Evolutionary conservation across 2,797 vertebrate species (phyloP).

Genomic region (Tokudaia muenninki): DNA sequence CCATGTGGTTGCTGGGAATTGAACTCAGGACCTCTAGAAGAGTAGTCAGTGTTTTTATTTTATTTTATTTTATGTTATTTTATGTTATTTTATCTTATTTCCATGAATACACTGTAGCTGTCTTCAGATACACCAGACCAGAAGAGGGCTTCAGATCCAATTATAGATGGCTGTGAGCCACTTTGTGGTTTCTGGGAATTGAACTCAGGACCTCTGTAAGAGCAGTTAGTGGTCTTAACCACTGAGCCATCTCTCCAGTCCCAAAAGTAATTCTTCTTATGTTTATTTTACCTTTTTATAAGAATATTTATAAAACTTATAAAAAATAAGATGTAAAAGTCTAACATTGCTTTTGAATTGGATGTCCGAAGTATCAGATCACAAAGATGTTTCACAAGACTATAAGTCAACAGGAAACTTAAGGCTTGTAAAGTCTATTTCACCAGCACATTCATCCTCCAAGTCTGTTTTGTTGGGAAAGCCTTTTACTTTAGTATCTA

Average conservation of each 20-base stretch:
- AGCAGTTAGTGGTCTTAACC: too few species aligned
- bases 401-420: neutral
- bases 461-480: slow-evolving; percentile 16
- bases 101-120: too few species aligned
- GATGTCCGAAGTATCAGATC: neutral
- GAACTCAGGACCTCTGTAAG: too few species aligned
- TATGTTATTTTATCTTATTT: too few species aligned
- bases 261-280: slow-evolving; percentile 8
- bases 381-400: slow-evolving; percentile 15
- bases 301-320: slow-evolving; percentile 27
- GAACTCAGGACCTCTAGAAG: too few species aligned
- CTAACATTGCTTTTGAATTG: neutral
- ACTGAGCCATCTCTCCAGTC: neutral
- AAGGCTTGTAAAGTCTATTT: neutral
- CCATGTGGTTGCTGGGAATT: too few species aligned
- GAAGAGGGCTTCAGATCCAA: too few species aligned
- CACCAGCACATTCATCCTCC: neutral
- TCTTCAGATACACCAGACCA: too few species aligned
- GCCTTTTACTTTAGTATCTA: slow-evolving; percentile 1
- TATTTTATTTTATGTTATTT: too few species aligned
- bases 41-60: too few species aligned
- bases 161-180: too few species aligned
- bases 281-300: slow-evolving; percentile 41
- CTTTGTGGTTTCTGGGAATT: too few species aligned
- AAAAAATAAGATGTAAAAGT: slow-evolving; percentile 49